Evolutionary conservation across 2,888 invertebrate genomes (phyloP), one percentile per base, ranked within the genome.

Genomic region (Carabus problematicus): DNA sequence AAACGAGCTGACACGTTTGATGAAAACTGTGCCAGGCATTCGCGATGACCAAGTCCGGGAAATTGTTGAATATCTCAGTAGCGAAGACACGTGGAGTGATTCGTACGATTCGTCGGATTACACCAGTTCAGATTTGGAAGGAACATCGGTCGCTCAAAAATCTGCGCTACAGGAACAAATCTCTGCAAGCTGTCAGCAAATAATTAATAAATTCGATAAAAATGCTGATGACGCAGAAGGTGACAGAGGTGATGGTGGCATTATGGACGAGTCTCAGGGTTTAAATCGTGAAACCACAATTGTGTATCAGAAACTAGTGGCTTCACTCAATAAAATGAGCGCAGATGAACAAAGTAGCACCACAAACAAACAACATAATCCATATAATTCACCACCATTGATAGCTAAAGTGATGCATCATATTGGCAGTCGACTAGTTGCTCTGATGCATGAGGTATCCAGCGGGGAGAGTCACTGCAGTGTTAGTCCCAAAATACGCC

Each of bases 51-150:
- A 95, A 81, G 95, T 95, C 45, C 88, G 92, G 18, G 95, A 95
- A 82, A 94, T 95, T 66, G 95, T 96, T 0, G 95, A 95, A 81
- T 95, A 95, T 79, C 83, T 95, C 72, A 95, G 94, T 73, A 94
- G 94, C 73, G 95, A 95, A 78, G 95, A 95, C 77, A 93, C 95
- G 3, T 95, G 94, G 94, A 95, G 94, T 73, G 95, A 95, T 80
- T 95, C 94, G 0, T 95, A 94, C 77, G 95, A 95, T 79, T 94
- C 94, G 2, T 94, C 94, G 0, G 95, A 95, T 79, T 95, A 95
- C 76, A 95, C 94, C 1, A 94, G 93, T 72, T 94, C 94, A 0
- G 95, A 95, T 79, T 82, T 94, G 63, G 94, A 94, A 77, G 89
- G 91, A 6, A 82, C 84, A 0, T 82, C 82, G n/a, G 82, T 83